phyloP scores from a whole-genome alignment of 2,113 vertebrate genomes.

The Chaetura pelagica region DNA sequence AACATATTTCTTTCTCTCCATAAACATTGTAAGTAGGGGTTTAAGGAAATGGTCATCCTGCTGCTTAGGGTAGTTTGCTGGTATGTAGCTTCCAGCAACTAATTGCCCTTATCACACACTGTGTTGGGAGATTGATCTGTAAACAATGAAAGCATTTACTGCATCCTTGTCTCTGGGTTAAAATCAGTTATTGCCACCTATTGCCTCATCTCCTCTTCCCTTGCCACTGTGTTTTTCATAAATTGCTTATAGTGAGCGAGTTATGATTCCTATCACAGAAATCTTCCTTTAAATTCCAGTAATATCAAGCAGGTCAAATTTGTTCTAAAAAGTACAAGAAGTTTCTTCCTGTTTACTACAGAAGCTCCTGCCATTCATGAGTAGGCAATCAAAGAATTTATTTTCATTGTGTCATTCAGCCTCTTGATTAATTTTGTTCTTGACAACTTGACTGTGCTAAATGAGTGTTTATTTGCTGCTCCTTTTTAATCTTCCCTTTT shows the following conservation, averaged over 20 bases:
- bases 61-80: background rate
- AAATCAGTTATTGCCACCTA: background rate
- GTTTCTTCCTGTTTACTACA: conserved; percentile 16
- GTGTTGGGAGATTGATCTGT: background rate
- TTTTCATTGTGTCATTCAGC: conserved; percentile 51
- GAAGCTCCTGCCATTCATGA: conserved; percentile 29
- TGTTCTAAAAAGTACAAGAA: background rate
- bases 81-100: background rate
- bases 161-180: background rate
- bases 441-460: conserved; percentile 48
- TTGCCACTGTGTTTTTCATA: background rate
- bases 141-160: conserved; percentile 2
- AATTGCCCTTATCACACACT: background rate
- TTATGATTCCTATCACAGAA: conserved; percentile 35
- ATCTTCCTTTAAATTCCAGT: conserved; percentile 12
- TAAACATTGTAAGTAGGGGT: background rate
- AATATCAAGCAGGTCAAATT: conserved; percentile 6
- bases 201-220: background rate
- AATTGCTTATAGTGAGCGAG: background rate
- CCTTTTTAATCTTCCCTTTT: conserved; percentile 54
- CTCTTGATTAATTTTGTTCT: conserved; percentile 65
- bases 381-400: conserved; percentile 63
- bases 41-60: background rate
- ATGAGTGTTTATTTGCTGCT: conserved; percentile 53
- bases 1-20: background rate